Conservation (phyloP, 2,797 vertebrate genomes). For the Geotrypetes seraphini region DNA sequence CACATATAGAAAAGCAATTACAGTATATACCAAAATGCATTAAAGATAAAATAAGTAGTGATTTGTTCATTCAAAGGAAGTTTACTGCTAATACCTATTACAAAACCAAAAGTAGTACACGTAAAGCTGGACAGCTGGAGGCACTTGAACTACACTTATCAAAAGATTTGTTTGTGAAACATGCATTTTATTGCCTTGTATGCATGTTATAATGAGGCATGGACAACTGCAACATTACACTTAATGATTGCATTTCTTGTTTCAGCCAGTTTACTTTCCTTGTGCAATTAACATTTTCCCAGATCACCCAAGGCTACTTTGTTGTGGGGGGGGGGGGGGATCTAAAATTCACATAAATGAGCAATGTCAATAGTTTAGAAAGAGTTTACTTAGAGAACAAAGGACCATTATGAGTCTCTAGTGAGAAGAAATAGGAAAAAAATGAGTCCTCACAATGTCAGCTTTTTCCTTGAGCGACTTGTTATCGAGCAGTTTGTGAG, state of each 20-base stretch:
- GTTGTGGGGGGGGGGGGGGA: conserved; percentile 44
- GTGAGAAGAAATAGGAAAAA: conserved; percentile 76
- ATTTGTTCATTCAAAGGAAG: conserved; percentile 18
- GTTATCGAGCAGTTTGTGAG: conserved; percentile 94
- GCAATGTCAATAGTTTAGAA: conserved; percentile 97
- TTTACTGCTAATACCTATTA: conserved; percentile 28
- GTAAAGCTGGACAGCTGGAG: conserved; percentile 55
- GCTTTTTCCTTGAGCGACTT: conserved; percentile 94
- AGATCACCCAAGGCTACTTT: conserved; percentile 67
- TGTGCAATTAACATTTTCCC: conserved; percentile 81
- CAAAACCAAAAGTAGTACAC: conserved; percentile 38
- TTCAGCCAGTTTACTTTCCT: conserved; percentile 54
- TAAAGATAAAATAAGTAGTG: conserved; percentile 14
- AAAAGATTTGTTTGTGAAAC: conserved; percentile 86
- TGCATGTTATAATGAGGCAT: conserved; percentile 82
- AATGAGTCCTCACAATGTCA: conserved; percentile 95
- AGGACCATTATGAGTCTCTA: conserved; percentile 91
- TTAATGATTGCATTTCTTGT: conserved; percentile 78
- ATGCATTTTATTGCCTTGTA: conserved; percentile 71
- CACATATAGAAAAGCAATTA: too few relatives aligned
- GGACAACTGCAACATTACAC: conserved; percentile 85
- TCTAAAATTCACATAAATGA: conserved; percentile 94
- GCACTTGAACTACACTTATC: conserved; percentile 69
- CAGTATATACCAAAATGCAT: too few relatives aligned
- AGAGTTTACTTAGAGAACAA: conserved; percentile 97